Evolutionary conservation across 2,113 vertebrate species (phyloP).

Genomic region (Sturnus vulgaris): DNA sequence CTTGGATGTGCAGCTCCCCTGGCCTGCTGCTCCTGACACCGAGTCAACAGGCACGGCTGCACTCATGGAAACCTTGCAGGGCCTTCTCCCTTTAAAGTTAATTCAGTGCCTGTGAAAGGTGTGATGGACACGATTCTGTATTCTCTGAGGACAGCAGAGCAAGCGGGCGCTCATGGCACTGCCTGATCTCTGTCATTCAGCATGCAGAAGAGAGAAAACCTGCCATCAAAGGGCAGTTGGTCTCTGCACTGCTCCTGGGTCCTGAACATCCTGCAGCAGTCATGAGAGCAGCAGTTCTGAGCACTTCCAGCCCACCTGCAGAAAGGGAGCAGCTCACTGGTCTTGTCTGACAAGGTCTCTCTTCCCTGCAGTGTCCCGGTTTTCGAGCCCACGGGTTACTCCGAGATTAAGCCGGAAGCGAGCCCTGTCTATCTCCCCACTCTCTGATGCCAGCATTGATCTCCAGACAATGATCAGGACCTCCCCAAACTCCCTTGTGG

Average conservation of each 20-base stretch:
- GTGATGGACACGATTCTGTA: neutral
- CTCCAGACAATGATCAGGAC: conserved; percentile 99
- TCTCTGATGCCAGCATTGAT: conserved; percentile 97
- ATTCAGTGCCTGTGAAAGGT: neutral
- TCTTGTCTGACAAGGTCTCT: neutral
- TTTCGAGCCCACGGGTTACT: conserved; percentile 91
- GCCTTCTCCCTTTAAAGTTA: conserved; percentile 5
- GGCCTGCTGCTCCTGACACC: neutral
- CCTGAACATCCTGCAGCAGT: neutral
- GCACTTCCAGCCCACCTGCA: fast-evolving
- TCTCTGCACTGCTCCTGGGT: neutral
- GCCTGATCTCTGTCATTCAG: neutral
- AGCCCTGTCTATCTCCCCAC: conserved; percentile 92
- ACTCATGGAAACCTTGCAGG: neutral
- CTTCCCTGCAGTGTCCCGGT: conserved; percentile 85
- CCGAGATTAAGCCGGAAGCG: conserved; percentile 92
- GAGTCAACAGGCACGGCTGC: fast-evolving
- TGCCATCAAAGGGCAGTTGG: neutral
- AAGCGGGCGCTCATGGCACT: fast-evolving
- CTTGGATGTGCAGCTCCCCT: neutral
- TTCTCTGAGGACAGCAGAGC: neutral
- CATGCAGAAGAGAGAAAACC: neutral
- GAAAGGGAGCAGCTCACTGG: neutral
- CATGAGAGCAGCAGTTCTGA: neutral
- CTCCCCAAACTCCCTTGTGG: conserved; percentile 96